Percentiles rank a stretch among this genome's conserved stretches.
phyloP scores from a whole-genome alignment of 2,113 vertebrate genomes.

The Oncorhynchus tshawytscha region DNA sequence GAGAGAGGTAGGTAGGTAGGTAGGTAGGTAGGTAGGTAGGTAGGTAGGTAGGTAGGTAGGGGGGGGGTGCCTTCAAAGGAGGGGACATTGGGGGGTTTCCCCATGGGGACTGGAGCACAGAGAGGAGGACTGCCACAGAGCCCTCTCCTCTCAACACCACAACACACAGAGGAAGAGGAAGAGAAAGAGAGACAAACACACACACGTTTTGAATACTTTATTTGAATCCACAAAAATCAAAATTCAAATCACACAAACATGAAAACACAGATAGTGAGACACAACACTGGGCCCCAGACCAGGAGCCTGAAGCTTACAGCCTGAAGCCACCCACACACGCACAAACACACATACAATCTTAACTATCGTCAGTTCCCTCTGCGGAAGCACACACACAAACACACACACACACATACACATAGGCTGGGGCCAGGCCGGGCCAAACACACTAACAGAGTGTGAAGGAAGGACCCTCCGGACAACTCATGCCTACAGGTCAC shows the following conservation, averaged over 20 bases:
- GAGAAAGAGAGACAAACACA: background rate
- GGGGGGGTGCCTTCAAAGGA: conserved; percentile 49
- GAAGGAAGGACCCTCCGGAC: background rate
- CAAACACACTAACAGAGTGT: background rate
- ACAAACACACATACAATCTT: no score
- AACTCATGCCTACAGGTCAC: no score
- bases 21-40: no score
- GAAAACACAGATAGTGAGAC: background rate
- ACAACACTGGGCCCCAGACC: conserved; percentile 22
- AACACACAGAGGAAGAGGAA: conserved; percentile 4
- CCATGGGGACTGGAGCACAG: conserved; percentile 26
- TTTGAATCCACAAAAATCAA: no score
- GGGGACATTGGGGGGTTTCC: conserved; percentile 31
- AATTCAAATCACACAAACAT: background rate
- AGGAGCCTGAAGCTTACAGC: conserved; percentile 6
- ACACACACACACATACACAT: background rate
- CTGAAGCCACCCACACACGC: background rate
- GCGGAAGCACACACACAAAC: no score
- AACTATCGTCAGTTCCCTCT: no score
- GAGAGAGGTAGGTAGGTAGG: no score
- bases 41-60: no score
- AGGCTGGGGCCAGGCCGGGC: background rate
- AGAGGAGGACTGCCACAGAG: background rate
- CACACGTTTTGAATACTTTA: background rate
- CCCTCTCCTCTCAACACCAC: background rate